A percentile compares a stretch with the other conserved stretches of the same genome.
These are phyloP conservation scores for Bombus difficillimus DNA, from an alignment of 1,140 invertebrate species.

Conservation along the genomic window DNA sequence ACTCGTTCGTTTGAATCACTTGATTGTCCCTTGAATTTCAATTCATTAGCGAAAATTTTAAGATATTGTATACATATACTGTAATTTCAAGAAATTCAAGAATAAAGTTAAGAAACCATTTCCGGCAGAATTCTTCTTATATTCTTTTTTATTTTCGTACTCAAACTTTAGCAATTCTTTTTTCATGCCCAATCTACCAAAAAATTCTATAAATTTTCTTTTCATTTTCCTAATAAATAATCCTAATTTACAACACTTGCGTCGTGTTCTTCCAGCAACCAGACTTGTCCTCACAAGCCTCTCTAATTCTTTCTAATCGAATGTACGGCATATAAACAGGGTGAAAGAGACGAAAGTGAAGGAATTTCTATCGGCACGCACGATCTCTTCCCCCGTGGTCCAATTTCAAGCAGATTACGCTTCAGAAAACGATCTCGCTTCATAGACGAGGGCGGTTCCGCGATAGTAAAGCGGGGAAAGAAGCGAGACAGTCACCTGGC, in stretches of 20 bases:
- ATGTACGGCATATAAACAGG: not conserved
- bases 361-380: conserved; percentile 17
- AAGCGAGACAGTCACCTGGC: conserved; percentile 60
- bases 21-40: not conserved
- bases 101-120: not conserved
- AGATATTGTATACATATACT: not conserved
- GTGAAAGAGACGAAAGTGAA: not conserved
- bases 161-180: not conserved
- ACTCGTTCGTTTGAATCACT: not conserved
- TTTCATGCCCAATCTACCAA: not conserved
- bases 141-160: not conserved
- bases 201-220: not conserved
- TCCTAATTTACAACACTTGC: not conserved
- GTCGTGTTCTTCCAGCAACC: not conserved
- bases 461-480: conserved; percentile 63
- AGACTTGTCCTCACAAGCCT: not conserved
- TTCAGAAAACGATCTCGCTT: conserved; percentile 52
- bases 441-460: conserved; percentile 35
- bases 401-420: conserved; percentile 52
- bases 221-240: too few species aligned
- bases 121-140: not conserved
- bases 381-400: not conserved
- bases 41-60: not conserved
- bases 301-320: conserved; percentile 5
- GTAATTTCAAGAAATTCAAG: not conserved